phyloP scores from a whole-genome alignment of 2,113 vertebrate genomes.

The Dasyornis broadbenti region DNA sequence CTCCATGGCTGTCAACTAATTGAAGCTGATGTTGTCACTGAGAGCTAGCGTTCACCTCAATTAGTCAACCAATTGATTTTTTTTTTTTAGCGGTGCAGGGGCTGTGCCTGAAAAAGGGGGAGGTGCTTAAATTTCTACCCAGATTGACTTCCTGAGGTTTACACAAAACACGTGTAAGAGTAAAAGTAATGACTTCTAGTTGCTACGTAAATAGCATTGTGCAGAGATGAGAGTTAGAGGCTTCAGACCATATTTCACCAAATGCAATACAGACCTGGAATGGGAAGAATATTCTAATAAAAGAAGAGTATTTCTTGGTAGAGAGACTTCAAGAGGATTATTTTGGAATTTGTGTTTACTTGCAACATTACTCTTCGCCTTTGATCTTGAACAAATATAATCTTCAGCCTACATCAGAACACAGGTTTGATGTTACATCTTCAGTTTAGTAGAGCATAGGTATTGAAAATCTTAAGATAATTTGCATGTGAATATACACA shows the following conservation, averaged over 20 bases:
- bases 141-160: not conserved
- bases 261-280: not conserved
- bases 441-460: not conserved
- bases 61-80: not conserved
- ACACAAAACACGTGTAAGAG: fast-evolving
- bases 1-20: not conserved
- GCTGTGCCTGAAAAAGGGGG: not conserved
- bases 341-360: not conserved
- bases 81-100: not conserved
- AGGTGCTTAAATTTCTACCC: not conserved
- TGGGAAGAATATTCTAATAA: not conserved
- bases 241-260: not conserved
- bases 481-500: not conserved
- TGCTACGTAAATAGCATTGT: not conserved
- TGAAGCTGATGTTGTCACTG: not conserved
- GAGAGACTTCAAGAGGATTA: not conserved
- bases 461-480: not conserved
- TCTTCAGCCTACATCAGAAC: not conserved
- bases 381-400: not conserved
- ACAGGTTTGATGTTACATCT: not conserved
- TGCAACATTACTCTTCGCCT: not conserved
- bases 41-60: not conserved
- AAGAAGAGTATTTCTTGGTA: not conserved
- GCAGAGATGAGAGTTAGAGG: not conserved
- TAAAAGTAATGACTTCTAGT: not conserved